Base-by-base conservation (phyloP, 2,888 invertebrate genomes). In the Tridacna crocea region DNA sequence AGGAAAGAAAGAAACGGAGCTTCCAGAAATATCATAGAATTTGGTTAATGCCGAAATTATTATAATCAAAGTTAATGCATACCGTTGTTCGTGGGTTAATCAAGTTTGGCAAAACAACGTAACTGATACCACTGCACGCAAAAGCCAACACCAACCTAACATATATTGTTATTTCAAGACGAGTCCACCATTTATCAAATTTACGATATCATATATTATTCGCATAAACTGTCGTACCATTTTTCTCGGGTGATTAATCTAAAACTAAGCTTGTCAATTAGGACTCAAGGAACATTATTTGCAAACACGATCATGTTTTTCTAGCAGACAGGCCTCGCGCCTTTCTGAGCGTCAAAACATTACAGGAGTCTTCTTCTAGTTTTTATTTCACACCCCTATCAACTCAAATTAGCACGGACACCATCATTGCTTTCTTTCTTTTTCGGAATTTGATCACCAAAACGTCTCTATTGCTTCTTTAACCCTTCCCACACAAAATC, bases 311-410 rank as follows among this genome's bases (percentile, higher is more conserved):
- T 70, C 70, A 51, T 70, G 70, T 70, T 70, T 70, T 70, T 51
- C 70, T 70, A 70, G 70, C 70, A 70, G 70, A 51, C 51, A 70
- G 22, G 70, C 70, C 73, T 73, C 60, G 27, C 73, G 60, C 60
- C 73, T 73, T 73, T 73, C n/a, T 22, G 78, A 81, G 73, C 81
- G 81, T 66, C 75, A 66, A 55, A 70, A 70, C 70, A 70, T 51
- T 70, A 70, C 47, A 10, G 26, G 51, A 70, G 70, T 51, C 70
- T 48, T 70, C 51, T 51, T 8, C 70, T 11, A 79, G 84, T 81
- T 84, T 79, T 79, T 76, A 51, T 84, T 81, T 84, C 77, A 63
- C 84, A 74, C 73, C 68, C 77, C 72, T 47, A 65, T 77, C 79
- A 81, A 77, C 77, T 72, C 70, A 81, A 84, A 79, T 81, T 72